Evolutionary conservation across 2,888 invertebrate species (phyloP).

Genomic region (Calliopum simillimum): DNA sequence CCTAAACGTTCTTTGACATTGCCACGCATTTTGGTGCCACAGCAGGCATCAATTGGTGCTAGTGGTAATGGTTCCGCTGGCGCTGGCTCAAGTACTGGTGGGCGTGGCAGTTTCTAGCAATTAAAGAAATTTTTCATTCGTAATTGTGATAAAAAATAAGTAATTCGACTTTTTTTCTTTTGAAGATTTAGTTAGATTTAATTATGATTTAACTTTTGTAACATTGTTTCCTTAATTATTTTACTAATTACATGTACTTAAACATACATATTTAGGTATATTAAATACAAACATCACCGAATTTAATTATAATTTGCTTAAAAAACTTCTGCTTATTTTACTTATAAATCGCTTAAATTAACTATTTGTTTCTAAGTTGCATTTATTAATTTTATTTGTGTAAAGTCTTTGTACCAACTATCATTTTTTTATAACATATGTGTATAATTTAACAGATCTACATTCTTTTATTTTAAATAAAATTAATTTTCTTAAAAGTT

Average conservation of each 20-base stretch:
- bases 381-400: conserved; percentile 19
- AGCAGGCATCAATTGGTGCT: no score
- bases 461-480: no score
- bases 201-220: conserved; percentile 47
- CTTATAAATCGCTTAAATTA: neutral
- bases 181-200: neutral
- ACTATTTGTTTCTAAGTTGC: conserved; percentile 12
- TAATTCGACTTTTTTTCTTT: conserved; percentile 39
- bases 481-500: conserved; percentile 1
- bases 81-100: conserved; percentile 44
- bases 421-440: neutral
- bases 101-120: conserved; percentile 62
- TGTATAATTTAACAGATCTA: conserved; percentile 6
- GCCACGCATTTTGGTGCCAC: conserved; percentile 58
- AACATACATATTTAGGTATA: no score
- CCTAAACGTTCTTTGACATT: conserved; percentile 61
- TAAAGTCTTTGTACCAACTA: neutral
- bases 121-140: conserved; percentile 65
- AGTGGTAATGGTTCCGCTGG: conserved; percentile 43
- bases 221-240: conserved; percentile 55
- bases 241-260: neutral
- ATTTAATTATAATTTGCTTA: neutral
- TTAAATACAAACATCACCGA: no score
- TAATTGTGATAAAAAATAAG: conserved; percentile 64
- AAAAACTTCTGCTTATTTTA: neutral